These are phyloP conservation scores for Epiblema foenella DNA, from an alignment of 2,888 invertebrate species.

Conservation along the genomic window DNA sequence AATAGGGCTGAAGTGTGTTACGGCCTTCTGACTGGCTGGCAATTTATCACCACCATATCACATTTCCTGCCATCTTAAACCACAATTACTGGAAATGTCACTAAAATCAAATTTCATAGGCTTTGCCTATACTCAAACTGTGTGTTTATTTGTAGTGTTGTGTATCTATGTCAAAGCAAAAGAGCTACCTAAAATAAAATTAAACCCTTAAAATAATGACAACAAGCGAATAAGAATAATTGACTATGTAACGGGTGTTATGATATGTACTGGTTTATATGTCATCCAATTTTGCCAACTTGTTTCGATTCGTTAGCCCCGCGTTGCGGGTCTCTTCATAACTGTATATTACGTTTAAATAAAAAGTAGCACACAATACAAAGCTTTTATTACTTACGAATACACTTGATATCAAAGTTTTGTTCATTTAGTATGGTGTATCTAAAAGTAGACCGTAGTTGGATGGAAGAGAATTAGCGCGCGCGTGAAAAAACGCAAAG, in stretches of 20 bases:
- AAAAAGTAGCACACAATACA: slow-evolving; percentile 20
- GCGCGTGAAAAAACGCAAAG: not conserved
- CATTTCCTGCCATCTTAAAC: too few relatives aligned
- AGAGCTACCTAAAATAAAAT: too few relatives aligned
- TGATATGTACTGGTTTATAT: slow-evolving; percentile 8
- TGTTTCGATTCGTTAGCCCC: slow-evolving; percentile 40
- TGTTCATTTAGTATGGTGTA: not conserved
- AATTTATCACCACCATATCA: too few relatives aligned
- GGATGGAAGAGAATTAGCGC: not conserved
- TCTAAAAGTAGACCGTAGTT: not conserved
- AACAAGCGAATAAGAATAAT: too few relatives aligned
- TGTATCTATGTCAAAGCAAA: too few relatives aligned
- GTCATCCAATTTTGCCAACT: slow-evolving; percentile 30
- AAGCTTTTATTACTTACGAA: slow-evolving; percentile 3
- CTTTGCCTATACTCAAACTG: too few relatives aligned
- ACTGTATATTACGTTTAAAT: slow-evolving; percentile 27
- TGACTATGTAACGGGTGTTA: slow-evolving; percentile 10
- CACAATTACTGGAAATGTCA: too few relatives aligned
- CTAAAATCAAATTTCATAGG: too few relatives aligned
- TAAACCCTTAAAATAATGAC: too few relatives aligned
- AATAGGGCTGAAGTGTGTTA: too few relatives aligned
- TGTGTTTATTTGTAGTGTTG: too few relatives aligned
- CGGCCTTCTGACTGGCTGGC: too few relatives aligned
- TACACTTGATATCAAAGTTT: slow-evolving; percentile 11
- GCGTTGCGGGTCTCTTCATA: slow-evolving; percentile 23